Evolutionary conservation across 1,140 invertebrate genomes (phyloP).

Genomic region (Drosophila setifemur): DNA sequence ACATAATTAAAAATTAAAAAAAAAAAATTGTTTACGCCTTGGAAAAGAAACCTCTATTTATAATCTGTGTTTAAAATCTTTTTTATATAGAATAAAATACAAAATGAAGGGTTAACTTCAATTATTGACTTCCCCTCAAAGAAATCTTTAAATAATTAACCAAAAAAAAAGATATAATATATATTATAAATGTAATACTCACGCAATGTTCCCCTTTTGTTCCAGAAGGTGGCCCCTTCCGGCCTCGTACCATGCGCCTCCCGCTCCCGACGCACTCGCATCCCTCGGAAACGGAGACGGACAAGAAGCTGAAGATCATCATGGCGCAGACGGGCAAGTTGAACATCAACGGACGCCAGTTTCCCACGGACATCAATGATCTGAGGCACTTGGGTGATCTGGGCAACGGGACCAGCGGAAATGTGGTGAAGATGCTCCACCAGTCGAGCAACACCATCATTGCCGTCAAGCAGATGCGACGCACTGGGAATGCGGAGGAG

Average conservation of each 20-base stretch:
- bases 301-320: slow-evolving; percentile 83
- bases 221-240: slow-evolving; percentile 35
- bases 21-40: too few relatives aligned
- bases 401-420: slow-evolving; percentile 98
- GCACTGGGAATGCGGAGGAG: slow-evolving; percentile 97
- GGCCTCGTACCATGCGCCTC: slow-evolving; percentile 49
- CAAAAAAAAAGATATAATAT: too few relatives aligned
- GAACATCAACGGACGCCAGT: slow-evolving; percentile 90
- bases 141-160: too few relatives aligned
- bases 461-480: slow-evolving; percentile 99
- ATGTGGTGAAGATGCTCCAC: slow-evolving; percentile 98
- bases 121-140: too few relatives aligned
- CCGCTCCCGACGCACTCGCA: slow-evolving; percentile 41
- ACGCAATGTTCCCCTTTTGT: not conserved
- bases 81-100: too few relatives aligned
- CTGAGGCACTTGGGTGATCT: slow-evolving; percentile 94
- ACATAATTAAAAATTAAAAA: too few relatives aligned
- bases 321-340: slow-evolving; percentile 89
- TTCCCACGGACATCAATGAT: slow-evolving; percentile 93
- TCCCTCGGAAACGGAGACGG: slow-evolving; percentile 83
- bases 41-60: too few relatives aligned
- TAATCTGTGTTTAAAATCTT: too few relatives aligned
- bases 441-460: slow-evolving; percentile 92
- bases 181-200: too few relatives aligned
- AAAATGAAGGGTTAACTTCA: too few relatives aligned